phyloP scores from a whole-genome alignment of 2,888 invertebrate species.

The Xestia xanthographa region DNA sequence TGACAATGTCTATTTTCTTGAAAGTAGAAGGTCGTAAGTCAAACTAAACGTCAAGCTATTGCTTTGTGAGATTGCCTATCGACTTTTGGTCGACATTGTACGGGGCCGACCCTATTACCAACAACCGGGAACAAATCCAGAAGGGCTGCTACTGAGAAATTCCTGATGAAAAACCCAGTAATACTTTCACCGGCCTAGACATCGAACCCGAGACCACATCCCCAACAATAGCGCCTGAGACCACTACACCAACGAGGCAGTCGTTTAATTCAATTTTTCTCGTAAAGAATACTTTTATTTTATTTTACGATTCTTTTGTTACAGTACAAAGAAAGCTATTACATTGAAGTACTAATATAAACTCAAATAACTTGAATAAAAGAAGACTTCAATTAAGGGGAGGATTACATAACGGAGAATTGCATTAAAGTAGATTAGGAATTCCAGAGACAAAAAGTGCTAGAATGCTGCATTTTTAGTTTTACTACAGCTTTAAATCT shows the following conservation, averaged over 20 bases:
- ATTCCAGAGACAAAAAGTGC: conserved; percentile 30
- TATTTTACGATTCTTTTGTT: conserved; percentile 50
- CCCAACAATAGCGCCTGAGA: background rate
- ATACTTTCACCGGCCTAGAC: background rate
- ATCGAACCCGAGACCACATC: background rate
- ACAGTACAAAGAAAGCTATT: conserved; percentile 46
- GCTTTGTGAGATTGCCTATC: no score
- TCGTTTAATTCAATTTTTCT: conserved; percentile 41
- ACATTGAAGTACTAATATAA: conserved; percentile 53
- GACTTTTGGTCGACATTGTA: no score
- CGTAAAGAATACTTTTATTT: conserved; percentile 49
- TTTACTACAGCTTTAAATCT: conserved; percentile 21
- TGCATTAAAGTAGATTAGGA: conserved; percentile 53
- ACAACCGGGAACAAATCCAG: background rate
- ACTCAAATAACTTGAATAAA: conserved; percentile 49
- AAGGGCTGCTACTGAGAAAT: background rate
- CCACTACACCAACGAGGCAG: no score
- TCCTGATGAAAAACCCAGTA: background rate
- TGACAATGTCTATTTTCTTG: no score
- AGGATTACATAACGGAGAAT: conserved; percentile 37
- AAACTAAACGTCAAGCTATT: no score
- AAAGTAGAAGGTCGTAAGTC: no score
- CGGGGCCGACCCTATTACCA: background rate
- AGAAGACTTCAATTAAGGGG: conserved; percentile 37
- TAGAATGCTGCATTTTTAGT: conserved; percentile 45